Conservation (phyloP, 2,797 vertebrate genomes). For the Danio jaintianensis region DNA sequence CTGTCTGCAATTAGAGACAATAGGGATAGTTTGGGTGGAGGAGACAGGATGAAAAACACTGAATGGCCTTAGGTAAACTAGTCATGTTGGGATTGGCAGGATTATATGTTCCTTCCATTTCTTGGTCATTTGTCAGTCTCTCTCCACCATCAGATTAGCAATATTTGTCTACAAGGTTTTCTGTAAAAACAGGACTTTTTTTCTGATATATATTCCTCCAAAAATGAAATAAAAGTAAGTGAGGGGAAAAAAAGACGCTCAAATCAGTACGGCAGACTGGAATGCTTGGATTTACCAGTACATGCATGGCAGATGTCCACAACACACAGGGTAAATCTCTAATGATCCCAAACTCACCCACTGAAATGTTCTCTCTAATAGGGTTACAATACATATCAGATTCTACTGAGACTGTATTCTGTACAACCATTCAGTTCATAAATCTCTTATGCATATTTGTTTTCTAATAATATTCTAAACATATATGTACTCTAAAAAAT, state of each 20-base stretch:
- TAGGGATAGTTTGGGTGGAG: not conserved
- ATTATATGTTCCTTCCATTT: slow-evolving; percentile 5
- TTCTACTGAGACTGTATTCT: too few relatives aligned
- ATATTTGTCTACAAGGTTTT: not conserved
- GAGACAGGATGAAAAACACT: not conserved
- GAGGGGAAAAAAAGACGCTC: not conserved
- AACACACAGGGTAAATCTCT: not conserved
- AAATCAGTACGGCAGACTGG: too few relatives aligned
- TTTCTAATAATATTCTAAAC: too few relatives aligned
- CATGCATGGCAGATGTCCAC: not conserved
- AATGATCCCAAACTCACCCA: too few relatives aligned
- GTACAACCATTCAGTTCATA: too few relatives aligned
- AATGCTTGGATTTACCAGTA: slow-evolving; percentile 19
- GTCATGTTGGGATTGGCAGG: not conserved
- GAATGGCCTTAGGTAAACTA: not conserved
- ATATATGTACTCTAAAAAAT: too few relatives aligned
- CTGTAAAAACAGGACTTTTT: slow-evolving; percentile 3
- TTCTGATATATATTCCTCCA: slow-evolving; percentile 1
- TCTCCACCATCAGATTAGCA: not conserved
- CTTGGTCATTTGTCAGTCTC: not conserved
- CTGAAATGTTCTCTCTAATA: too few relatives aligned
- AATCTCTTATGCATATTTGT: too few relatives aligned
- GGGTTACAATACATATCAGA: too few relatives aligned
- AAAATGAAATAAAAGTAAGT: slow-evolving; percentile 1
- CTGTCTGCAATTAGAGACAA: not conserved